Base-by-base conservation (phyloP, 2,113 vertebrate species). In the Bettongia penicillata region DNA sequence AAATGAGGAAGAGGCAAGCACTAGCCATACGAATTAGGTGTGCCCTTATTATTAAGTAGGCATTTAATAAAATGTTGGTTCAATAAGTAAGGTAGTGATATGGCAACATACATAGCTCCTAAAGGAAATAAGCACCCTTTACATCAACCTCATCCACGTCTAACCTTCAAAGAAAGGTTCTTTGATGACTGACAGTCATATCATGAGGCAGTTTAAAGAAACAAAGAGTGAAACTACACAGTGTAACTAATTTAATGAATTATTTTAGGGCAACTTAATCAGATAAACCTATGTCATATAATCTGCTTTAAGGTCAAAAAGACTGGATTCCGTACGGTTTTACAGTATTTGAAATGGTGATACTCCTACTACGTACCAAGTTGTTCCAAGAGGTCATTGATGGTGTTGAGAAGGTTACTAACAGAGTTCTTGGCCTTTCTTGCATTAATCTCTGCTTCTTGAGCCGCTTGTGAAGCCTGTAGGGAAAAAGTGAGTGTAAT, bases 371-470 rank as follows among this genome's bases (percentile, higher is more conserved):
- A 97, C 95, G 95, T 98, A 99, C 99, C 99, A 90, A 99, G 98
- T 53, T 99, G 99, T 90, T 99, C 98, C 95, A 99, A 97, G 93
- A 99, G 99, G 43, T 98, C 97, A 2, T 98, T 99, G 96, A 99
- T 99, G 84, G 99, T 98, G 47, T 92, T 96, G 90, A 99, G 99
- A 11, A 99, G 99, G 10, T 94, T 99, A 98, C 98, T 99, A 25
- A 99, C 99, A 0, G 99, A 99, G 91, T 98, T 99, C 98, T 99
- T 99, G 0, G 99, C 99, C 98, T 99, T 99, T 95, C 99, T 99
- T 92, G 99, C 99, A 10, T 99, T 99, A 97, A 99, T 99, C 96
- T 99, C 99, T 0, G 99, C 99, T 97, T 99, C 99, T 97, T 99
- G 99, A 1, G 99, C 99, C 68, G 98, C 99, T 93, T 99, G 98